A percentile compares a stretch with the other conserved stretches of the same genome.
These are phyloP conservation scores for Brotula barbata DNA, from an alignment of 2,797 vertebrate species.

Conservation along the genomic window DNA sequence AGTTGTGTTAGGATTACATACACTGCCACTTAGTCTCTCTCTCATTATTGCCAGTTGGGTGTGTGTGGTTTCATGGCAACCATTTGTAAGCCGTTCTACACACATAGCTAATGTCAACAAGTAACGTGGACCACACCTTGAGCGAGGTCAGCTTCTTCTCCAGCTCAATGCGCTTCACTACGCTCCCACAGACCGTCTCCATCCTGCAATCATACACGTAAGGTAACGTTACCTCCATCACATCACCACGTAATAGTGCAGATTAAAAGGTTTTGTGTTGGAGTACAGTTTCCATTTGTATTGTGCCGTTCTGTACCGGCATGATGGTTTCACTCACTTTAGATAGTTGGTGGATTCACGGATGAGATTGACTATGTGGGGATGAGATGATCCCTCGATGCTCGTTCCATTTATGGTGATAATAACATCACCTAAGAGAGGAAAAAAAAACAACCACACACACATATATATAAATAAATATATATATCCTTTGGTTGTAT, in stretches of 20 bases:
- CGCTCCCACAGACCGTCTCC: slow-evolving; percentile 85
- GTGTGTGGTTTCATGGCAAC: slow-evolving; percentile 6
- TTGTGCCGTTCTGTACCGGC: background rate
- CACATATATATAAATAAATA: slow-evolving; percentile 2
- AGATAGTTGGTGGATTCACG: slow-evolving; percentile 85
- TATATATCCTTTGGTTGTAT: background rate
- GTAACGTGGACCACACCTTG: slow-evolving; percentile 79
- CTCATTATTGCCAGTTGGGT: background rate
- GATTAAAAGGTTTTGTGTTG: too few species aligned
- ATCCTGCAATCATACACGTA: slow-evolving; percentile 76
- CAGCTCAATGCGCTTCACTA: slow-evolving; percentile 87
- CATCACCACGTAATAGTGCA: background rate
- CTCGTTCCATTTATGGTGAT: slow-evolving; percentile 84
- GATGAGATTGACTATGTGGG: slow-evolving; percentile 86
- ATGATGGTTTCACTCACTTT: slow-evolving; percentile 77
- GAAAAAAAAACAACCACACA: background rate
- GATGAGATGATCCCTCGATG: slow-evolving; percentile 84
- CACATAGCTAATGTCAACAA: background rate
- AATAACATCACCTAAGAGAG: slow-evolving; percentile 85
- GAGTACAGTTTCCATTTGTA: background rate
- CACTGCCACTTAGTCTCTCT: background rate
- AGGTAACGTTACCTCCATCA: background rate
- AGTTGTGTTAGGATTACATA: background rate
- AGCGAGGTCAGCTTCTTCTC: slow-evolving; percentile 86
- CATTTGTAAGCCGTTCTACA: background rate